Conservation (phyloP, 2,797 vertebrate genomes). For the Malurus splendens region DNA sequence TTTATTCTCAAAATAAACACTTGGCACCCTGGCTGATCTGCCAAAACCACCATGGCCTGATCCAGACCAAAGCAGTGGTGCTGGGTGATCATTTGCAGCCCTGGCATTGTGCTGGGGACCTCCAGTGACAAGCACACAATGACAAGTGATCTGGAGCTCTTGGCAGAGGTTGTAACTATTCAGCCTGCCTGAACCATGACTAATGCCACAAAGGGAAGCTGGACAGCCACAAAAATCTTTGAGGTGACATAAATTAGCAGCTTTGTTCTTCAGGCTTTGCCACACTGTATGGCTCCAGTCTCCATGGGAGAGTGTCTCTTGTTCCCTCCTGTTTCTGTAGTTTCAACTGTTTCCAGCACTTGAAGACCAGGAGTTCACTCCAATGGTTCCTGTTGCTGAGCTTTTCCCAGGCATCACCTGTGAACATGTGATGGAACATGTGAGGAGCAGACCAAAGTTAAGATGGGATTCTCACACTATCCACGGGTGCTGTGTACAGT, state of each 20-base stretch:
- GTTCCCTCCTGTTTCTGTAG: neutral
- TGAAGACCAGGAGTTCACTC: neutral
- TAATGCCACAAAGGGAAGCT: neutral
- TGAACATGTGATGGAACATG: neutral
- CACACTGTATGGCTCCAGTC: neutral
- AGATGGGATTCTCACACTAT: neutral
- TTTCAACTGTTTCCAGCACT: neutral
- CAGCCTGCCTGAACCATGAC: neutral
- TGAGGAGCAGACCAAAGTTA: neutral
- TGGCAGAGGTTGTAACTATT: neutral
- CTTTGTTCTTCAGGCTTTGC: neutral
- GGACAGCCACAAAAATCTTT: neutral
- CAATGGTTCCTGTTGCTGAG: neutral
- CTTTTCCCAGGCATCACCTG: neutral
- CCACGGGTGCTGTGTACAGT: accelerated
- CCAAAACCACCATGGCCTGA: neutral
- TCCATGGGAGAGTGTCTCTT: neutral
- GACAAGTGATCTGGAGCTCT: neutral
- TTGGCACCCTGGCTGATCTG: neutral
- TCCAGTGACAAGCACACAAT: neutral
- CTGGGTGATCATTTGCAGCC: neutral
- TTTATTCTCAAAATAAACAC: neutral
- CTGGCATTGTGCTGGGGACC: neutral
- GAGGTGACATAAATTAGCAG: neutral
- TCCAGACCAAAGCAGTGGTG: neutral